These are phyloP conservation scores for Hypsopygia costalis DNA, from an alignment of 2,888 invertebrate genomes.

Conservation along the genomic window DNA sequence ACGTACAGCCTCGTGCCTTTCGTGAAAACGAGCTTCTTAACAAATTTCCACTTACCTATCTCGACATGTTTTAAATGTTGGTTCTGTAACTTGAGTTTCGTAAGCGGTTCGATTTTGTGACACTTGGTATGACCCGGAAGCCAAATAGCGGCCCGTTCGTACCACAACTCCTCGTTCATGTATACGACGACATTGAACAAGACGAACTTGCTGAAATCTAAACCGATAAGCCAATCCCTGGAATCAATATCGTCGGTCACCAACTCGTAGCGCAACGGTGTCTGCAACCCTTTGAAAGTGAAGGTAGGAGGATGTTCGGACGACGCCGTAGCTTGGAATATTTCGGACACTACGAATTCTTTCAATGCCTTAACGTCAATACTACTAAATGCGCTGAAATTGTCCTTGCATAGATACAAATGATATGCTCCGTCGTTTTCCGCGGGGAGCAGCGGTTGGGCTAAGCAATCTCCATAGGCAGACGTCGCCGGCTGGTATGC, in stretches of 20 bases:
- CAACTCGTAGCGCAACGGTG: constrained; percentile 49
- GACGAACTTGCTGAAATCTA: constrained; percentile 50
- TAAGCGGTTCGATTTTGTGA: constrained; percentile 49
- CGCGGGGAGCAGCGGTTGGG: not conserved
- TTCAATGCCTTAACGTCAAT: constrained; percentile 45
- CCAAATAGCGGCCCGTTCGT: constrained; percentile 67
- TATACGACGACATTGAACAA: constrained; percentile 56
- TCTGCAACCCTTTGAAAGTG: constrained; percentile 55
- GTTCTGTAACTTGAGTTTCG: constrained; percentile 62
- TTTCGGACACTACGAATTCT: constrained; percentile 46
- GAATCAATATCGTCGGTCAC: constrained; percentile 46
- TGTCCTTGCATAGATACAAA: constrained; percentile 60
- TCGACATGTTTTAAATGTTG: constrained; percentile 42
- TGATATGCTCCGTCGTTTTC: constrained; percentile 23
- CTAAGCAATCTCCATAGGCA: not conserved
- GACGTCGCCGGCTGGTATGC: not conserved
- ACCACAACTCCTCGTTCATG: constrained; percentile 64
- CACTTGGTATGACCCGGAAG: constrained; percentile 60
- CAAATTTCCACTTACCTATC: constrained; percentile 64
- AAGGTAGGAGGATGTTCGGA: constrained; percentile 53
- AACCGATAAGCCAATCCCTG: constrained; percentile 51
- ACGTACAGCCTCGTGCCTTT: constrained; percentile 65
- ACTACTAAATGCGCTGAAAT: constrained; percentile 48
- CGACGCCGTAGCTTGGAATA: constrained; percentile 40
- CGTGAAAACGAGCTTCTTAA: constrained; percentile 51